Evolutionary conservation across 2,888 invertebrate species (phyloP), one percentile per base, ranked within the genome.

Genomic region (Mylabris sibirica): DNA sequence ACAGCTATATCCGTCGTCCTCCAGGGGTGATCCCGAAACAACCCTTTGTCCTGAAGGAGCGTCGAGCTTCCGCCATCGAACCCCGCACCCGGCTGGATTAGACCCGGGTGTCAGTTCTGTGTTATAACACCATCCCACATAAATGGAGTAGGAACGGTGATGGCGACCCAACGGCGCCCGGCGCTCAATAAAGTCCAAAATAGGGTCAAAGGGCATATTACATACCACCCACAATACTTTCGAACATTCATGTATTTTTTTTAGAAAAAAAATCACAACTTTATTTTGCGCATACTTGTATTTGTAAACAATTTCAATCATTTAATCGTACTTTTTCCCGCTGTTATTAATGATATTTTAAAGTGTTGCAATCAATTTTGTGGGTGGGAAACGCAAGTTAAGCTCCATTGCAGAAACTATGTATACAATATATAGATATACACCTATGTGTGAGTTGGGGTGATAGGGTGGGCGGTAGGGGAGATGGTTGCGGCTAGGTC

Each of bases 11-110:
- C 76, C 74, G 76, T 76, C 74, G 76, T 76, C 77, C 75, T 75
- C 75, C 73, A 76, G 76, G 78, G 78, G 76, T 77, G 76, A 77
- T 76, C 78, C 74, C 77, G 74, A 75, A 75, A 77, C 76, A 79
- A 79, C 79, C 79, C 79, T 80, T 80, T 80, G 79, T 79, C 77
- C 79, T 79, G 77, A 77, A 79, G 79, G 77, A 79, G 77, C 77
- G 75, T 76, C 76, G 73, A 34, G 57, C 53, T 60, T 63, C 63
- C 60, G 70, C 72, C 73, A 72, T 73, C 74, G 72, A 70, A 70
- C 70, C 69, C 74, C 72, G 76, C 75, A 71, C 30, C 0, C 30
- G 30, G 30, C 67, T 68, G 67, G 63, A 68, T 69, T 67, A 68
- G 63, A 68, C 68, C 64, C 68, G 68, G 61, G 62, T 68, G 68